A percentile compares a stretch with the other conserved stretches of the same genome.
Conservation (phyloP, 2,797 vertebrate genomes). For the Melanotaenia trifasciata region DNA sequence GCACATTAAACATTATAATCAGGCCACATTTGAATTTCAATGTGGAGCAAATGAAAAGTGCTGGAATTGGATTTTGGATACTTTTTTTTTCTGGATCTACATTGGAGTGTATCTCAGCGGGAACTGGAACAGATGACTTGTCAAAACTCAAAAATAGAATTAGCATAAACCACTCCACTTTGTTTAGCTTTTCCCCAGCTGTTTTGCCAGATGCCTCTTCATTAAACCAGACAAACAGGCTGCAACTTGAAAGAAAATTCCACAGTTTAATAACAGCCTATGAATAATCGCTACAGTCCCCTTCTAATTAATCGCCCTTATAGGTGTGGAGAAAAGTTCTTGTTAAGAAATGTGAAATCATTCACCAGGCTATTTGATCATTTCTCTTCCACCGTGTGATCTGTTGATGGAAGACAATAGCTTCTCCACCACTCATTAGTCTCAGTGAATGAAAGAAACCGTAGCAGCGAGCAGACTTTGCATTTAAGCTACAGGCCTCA, state of each 20-base stretch:
- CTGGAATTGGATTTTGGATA: conserved; percentile 48
- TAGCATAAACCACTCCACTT: conserved; percentile 19
- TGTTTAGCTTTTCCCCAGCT: conserved; percentile 3
- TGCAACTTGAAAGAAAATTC: conserved; percentile 2
- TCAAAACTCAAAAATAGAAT: conserved; percentile 34
- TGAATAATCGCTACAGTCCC: conserved; percentile 37
- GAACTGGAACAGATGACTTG: conserved; percentile 36
- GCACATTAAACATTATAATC: conserved; percentile 72
- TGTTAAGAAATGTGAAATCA: conserved; percentile 48
- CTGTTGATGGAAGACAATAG: conserved; percentile 33
- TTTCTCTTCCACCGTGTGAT: conserved; percentile 38
- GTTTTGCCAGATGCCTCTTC: conserved; percentile 22
- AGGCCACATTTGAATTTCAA: conserved; percentile 75
- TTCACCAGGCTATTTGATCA: conserved; percentile 48
- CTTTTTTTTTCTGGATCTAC: conserved; percentile 34
- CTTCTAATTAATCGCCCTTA: conserved; percentile 52
- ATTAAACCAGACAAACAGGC: conserved; percentile 11
- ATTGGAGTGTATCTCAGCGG: conserved; percentile 3
- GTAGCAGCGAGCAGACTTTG: conserved; percentile 46
- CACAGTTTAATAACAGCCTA: conserved; percentile 13
- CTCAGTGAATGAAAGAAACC: conserved; percentile 20
- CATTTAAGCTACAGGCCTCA: conserved; percentile 57
- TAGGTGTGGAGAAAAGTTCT: conserved; percentile 37
- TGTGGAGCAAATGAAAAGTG: conserved; percentile 54
- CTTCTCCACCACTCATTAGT: conserved; percentile 49